Evolutionary conservation across 2,113 vertebrate genomes (phyloP), one percentile per base, ranked within the genome.

Genomic region (Dasypus novemcinctus): DNA sequence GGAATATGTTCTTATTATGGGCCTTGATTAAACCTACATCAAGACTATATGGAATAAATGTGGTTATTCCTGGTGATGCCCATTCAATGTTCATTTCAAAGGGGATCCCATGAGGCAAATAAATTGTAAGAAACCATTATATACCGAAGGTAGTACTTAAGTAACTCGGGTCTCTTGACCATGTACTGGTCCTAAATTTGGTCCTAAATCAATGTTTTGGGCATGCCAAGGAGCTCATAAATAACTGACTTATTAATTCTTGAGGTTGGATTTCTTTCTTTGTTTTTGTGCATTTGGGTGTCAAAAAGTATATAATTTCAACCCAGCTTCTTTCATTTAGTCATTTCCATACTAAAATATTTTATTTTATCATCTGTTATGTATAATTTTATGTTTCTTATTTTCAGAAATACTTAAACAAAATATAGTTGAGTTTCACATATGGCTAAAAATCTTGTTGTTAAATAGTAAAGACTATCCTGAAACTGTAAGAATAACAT

Each of bases 1-100:
- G 92, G 79, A 98, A 96, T 93, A 94, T 95, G 95, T 98, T 97
- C 96, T 95, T 97, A 98, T 97, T 96, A 97, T 93, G 81, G 93
- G 49, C 57, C 89, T 98, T 97, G 96, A 98, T 98, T 97, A 98
- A 98, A 97, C 90, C 95, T 97, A 79, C 61, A 93, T 89, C 94
- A 97, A 91, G 91, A 97, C 72, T 95, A 79, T 93, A 93, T 1
- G 0, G 78, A 93, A 92, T 72, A 69, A 96, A 79, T 66, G 12
- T 36, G 54, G 8, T 87, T 33, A 36, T 78, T 90, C 57, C 46
- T 85, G 8, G 52, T 12, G 33, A 88, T 17, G 29, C 61, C 71
- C 94, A 96, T 54, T 20, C 46, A 18, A 12, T n/a, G 52, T 69
- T 94, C 64, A 36, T 84, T 96, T 92, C 14, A 79, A 74, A 74